phyloP scores from a whole-genome alignment of 2,113 vertebrate genomes.

The Dendropsophus ebraccatus region DNA sequence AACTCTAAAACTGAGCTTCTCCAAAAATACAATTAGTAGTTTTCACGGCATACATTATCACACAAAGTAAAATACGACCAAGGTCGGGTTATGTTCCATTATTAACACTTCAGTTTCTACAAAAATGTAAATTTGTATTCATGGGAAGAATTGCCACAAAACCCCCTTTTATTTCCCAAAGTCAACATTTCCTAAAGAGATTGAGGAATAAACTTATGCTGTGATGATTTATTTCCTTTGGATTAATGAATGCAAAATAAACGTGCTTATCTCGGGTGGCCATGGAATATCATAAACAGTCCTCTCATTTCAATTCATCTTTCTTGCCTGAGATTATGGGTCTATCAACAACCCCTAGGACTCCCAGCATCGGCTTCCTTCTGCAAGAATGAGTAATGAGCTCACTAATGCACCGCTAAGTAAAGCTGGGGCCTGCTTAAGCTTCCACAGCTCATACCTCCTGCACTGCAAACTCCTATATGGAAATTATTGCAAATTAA shows the following conservation, averaged over 20 bases:
- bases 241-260: slow-evolving; percentile 57
- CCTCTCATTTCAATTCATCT: slow-evolving; percentile 53
- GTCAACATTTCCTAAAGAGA: slow-evolving; percentile 55
- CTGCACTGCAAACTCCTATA: not conserved
- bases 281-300: slow-evolving; percentile 59
- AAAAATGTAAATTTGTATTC: not conserved
- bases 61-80: not conserved
- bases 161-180: slow-evolving; percentile 16
- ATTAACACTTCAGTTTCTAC: slow-evolving; percentile 13
- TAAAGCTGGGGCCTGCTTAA: slow-evolving; percentile 28
- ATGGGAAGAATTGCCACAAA: slow-evolving; percentile 3
- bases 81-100: not conserved
- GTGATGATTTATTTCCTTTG: slow-evolving; percentile 52
- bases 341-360: slow-evolving; percentile 55
- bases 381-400: slow-evolving; percentile 51
- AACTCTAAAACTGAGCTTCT: not conserved
- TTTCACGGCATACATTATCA: not conserved
- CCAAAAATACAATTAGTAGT: not conserved
- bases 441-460: slow-evolving; percentile 42
- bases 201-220: slow-evolving; percentile 53
- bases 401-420: slow-evolving; percentile 56
- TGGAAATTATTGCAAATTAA: not conserved
- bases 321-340: slow-evolving; percentile 42
- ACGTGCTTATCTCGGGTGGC: slow-evolving; percentile 45
- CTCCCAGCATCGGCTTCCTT: slow-evolving; percentile 47